Conservation (phyloP, 2,797 vertebrate genomes). For the Sebastes baramenuke region DNA sequence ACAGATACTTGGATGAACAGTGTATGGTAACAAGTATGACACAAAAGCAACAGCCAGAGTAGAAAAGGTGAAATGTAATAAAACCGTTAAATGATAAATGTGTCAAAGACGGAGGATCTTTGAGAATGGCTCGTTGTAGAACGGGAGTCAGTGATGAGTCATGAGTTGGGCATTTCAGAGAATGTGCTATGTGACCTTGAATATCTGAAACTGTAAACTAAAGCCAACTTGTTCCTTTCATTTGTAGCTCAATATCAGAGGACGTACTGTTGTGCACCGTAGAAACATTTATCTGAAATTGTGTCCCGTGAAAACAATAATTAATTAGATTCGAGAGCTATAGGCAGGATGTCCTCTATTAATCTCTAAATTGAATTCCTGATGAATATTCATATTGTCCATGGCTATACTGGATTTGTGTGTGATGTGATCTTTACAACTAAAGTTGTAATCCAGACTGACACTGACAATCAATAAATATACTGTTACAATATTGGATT, state of each 20-base stretch:
- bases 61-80: not conserved
- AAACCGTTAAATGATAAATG: not conserved
- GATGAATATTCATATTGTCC: not conserved
- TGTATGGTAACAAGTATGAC: not conserved
- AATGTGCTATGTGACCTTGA: not conserved
- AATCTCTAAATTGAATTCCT: not conserved
- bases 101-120: not conserved
- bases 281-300: not conserved
- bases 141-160: not conserved
- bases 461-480: slow-evolving; percentile 28
- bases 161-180: not conserved
- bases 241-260: not conserved
- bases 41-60: not conserved
- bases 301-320: not conserved
- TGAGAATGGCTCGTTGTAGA: not conserved
- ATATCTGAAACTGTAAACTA: not conserved
- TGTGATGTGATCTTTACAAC: not conserved
- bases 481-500: slow-evolving; percentile 17
- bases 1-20: not conserved
- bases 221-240: not conserved
- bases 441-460: slow-evolving; percentile 8
- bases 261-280: not conserved
- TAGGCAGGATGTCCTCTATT: not conserved
- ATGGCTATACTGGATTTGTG: not conserved
- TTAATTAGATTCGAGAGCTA: not conserved